A percentile compares a stretch with the other conserved stretches of the same genome.
Conservation (phyloP, 2,797 vertebrate species). For the Sylvilagus floridanus region DNA sequence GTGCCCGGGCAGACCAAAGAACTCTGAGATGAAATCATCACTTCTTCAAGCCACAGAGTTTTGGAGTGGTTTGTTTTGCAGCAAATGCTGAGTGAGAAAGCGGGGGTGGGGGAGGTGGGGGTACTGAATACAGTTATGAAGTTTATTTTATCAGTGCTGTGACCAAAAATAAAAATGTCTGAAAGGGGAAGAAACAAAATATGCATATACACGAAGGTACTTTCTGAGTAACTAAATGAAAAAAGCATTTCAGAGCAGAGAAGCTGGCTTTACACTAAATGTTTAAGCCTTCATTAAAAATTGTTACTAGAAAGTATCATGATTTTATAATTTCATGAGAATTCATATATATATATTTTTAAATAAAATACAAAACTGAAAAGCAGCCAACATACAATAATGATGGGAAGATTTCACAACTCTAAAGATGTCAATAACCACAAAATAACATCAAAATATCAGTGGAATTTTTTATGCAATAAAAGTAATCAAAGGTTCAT, state of each 20-base stretch:
- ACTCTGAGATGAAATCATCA: not conserved
- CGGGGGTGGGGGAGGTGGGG: not conserved
- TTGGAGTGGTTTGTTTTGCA: not conserved
- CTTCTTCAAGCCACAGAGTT: not conserved
- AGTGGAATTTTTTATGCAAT: not conserved
- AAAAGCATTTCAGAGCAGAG: slow-evolving; percentile 11
- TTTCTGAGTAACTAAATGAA: not conserved
- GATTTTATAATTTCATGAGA: not conserved
- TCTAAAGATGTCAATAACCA: not conserved
- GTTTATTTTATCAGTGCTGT: not conserved
- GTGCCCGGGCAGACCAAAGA: not conserved
- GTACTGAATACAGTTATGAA: not conserved
- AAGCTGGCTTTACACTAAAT: not conserved
- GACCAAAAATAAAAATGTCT: not conserved
- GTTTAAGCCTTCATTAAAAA: not conserved
- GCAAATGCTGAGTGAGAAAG: not conserved
- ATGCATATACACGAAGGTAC: not conserved
- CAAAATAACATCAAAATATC: not conserved
- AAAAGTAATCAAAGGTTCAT: not conserved
- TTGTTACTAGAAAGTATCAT: not conserved
- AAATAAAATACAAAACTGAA: no score
- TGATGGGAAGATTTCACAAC: not conserved
- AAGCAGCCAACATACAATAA: not conserved
- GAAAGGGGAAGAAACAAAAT: not conserved
- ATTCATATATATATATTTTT: not conserved